A percentile compares a stretch with the other conserved stretches of the same genome.
Evolutionary conservation across 2,113 vertebrate genomes (phyloP).

Genomic region (Notiomystis cincta): DNA sequence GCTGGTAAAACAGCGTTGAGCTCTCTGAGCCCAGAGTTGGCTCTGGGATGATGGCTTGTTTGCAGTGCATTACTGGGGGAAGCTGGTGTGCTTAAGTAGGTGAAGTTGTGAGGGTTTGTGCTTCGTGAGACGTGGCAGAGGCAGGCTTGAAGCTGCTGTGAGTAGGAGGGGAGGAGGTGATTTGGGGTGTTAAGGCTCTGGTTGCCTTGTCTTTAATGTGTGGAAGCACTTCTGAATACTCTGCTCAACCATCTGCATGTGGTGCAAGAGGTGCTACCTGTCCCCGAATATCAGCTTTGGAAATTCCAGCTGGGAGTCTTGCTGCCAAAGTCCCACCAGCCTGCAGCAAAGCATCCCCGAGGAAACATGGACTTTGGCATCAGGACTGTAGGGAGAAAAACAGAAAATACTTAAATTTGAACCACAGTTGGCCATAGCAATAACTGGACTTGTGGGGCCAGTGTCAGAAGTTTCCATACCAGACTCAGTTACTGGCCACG

Average conservation of each 20-base stretch:
- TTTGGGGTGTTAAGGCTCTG: not conserved
- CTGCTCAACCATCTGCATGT: accelerated
- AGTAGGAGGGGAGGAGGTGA: not conserved
- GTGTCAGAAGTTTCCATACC: not conserved
- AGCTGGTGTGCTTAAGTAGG: not conserved
- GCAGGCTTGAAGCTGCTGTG: not conserved
- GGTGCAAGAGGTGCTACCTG: not conserved
- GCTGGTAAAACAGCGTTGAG: not conserved
- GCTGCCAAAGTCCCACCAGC: not conserved
- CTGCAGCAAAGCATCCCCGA: not conserved
- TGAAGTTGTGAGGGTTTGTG: not conserved
- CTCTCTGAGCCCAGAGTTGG: not conserved
- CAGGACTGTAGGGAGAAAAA: not conserved
- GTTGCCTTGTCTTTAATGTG: not conserved
- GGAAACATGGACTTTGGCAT: accelerated
- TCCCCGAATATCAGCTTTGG: not conserved
- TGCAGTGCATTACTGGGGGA: not conserved
- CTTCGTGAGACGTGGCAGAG: accelerated
- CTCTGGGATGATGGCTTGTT: not conserved
- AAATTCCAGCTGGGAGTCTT: not conserved
- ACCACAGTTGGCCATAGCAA: accelerated
- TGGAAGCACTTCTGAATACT: not conserved
- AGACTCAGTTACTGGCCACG: not conserved
- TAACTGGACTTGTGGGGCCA: not conserved
- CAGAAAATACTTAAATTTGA: not conserved